A percentile compares a stretch with the other conserved stretches of the same genome.
Evolutionary conservation across 2,797 vertebrate species (phyloP).

Genomic region (Danio albolineatus): DNA sequence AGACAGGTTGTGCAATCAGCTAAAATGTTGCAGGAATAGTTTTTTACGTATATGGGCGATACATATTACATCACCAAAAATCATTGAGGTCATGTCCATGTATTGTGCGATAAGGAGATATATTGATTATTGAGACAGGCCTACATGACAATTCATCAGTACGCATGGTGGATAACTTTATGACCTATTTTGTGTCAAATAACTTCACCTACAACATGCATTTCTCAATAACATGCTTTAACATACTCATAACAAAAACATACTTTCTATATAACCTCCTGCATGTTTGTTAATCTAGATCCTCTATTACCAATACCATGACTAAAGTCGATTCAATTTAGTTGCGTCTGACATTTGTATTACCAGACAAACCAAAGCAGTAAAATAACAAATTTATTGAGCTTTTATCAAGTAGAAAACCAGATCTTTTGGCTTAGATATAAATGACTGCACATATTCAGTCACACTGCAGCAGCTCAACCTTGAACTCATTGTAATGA

Average conservation of each 20-base stretch:
- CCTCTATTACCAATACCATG: not conserved
- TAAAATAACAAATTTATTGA: constrained; percentile 26
- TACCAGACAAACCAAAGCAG: constrained; percentile 39
- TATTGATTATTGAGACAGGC: no score
- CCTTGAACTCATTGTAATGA: constrained; percentile 45
- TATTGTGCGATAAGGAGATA: no score
- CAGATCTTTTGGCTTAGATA: constrained; percentile 20
- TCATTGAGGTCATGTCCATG: no score
- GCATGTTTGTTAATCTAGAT: no score
- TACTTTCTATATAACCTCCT: no score
- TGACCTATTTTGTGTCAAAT: not conserved
- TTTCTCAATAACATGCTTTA: not conserved
- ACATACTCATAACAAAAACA: no score
- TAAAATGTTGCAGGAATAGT: no score
- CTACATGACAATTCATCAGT: no score
- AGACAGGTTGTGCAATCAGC: no score
- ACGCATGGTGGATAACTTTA: not conserved
- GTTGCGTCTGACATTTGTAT: constrained; percentile 7
- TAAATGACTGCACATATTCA: constrained; percentile 32
- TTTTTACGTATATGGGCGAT: no score
- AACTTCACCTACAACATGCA: not conserved
- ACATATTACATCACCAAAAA: no score
- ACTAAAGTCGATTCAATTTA: not conserved
- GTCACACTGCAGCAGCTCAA: constrained; percentile 22
- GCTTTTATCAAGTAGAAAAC: constrained; percentile 27